Evolutionary conservation across 1,140 invertebrate genomes (phyloP).

Genomic region (Thaumatotibia leucotreta): DNA sequence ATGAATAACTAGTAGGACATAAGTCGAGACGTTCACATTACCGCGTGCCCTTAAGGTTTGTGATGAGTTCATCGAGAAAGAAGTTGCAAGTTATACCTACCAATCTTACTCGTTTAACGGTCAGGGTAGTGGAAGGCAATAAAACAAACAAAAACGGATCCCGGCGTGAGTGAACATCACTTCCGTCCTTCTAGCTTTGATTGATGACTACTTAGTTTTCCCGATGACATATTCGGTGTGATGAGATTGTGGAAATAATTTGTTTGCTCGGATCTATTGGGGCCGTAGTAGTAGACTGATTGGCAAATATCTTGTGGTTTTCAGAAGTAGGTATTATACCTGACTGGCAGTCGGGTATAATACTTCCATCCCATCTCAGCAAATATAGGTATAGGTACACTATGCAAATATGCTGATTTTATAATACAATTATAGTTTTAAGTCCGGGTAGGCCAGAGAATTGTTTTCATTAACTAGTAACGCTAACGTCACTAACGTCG

Average conservation of each 20-base stretch:
- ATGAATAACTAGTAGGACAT: no score
- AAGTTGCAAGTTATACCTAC: background rate
- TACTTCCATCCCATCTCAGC: no score
- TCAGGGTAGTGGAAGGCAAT: background rate
- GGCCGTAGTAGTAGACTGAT: background rate
- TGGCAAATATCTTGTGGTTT: background rate
- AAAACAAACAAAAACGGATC: constrained; percentile 6
- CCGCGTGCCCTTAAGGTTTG: background rate
- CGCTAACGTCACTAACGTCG: no score
- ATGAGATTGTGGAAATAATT: background rate
- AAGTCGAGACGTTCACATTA: no score
- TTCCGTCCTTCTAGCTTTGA: background rate
- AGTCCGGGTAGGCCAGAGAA: no score
- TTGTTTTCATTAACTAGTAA: no score
- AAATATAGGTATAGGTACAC: no score
- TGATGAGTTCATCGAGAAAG: background rate
- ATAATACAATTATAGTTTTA: no score
- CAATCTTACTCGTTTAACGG: background rate
- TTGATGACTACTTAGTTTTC: constrained; percentile 9
- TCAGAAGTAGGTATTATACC: no score
- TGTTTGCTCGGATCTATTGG: background rate
- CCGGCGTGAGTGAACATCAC: background rate
- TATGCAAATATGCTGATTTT: no score
- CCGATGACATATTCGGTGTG: background rate
- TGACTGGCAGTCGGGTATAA: no score